Evolutionary conservation across 2,797 vertebrate species (phyloP), one percentile per base, ranked within the genome.

Genomic region (Buphagus erythrorhynchus): DNA sequence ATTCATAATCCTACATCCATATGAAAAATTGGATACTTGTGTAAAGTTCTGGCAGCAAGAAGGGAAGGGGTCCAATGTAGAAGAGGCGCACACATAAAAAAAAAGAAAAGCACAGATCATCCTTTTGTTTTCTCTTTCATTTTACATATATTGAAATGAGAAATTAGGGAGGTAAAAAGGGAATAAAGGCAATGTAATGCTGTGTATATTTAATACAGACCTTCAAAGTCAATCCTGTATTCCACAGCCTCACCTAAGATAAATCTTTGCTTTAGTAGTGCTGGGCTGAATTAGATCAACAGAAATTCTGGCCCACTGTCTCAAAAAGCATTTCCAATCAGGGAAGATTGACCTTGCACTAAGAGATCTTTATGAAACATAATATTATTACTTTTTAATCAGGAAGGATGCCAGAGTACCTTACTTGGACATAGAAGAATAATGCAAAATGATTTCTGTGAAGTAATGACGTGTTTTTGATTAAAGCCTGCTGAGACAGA

Each of bases 331-430:
- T 76, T 91, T 94, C 74, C 67, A 94, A 18, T 85, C 33, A 73
- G 21, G 31, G n/a, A 62, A 59, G 59, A 71, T 38, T 85, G 91
- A 91, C 54, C 81, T 85, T 92, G 89, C 29, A 31, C 40, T 35
- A 28, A 58, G 26, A 82, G 26, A 49, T 80, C 15, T 79, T 89
- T 89, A 54, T 67, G 68, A 94, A 92, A 86, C 6, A 1, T 75
- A 62, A 33, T 69, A 69, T 72, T 88, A 90, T 68, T 81, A 33
- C 54, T 22, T 89, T 93, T 84, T 93, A 82, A 80, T 89, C 71
- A 91, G 87, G 75, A 95, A 67, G 15, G n/a, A 91, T 80, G 74
- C 84, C 78, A 85, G 31, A 21, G 16, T 66, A 45, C 43, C 40
- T 92, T 55, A 20, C 63, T 52, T 87, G 68, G 78, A 75, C 17